Conservation (phyloP, 2,113 vertebrate genomes). For the Benitochromis conjunctus region DNA sequence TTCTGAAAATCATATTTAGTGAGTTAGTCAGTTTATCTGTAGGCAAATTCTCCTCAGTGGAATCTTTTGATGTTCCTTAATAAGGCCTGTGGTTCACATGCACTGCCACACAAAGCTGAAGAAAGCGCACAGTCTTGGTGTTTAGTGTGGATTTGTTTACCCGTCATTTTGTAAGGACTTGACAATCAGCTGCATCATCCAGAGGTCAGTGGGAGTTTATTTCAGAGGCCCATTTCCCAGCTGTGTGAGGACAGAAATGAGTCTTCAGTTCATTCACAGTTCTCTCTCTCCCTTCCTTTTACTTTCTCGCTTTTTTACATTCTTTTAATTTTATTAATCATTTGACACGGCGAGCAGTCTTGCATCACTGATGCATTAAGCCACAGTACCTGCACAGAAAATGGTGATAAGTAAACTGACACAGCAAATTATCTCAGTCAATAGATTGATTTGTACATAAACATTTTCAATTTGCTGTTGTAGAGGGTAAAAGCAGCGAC, state of each 20-base stretch:
- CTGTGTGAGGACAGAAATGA: slow-evolving; percentile 29
- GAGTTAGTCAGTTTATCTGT: not conserved
- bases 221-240: not conserved
- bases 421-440: not conserved
- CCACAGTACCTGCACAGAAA: not conserved
- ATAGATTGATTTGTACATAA: not conserved
- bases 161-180: not conserved
- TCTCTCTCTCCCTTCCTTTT: not conserved
- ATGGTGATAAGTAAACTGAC: not conserved
- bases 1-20: not conserved
- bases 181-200: not conserved
- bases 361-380: not conserved
- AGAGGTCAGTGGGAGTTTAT: slow-evolving; percentile 43
- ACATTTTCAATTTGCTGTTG: not conserved
- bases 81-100: not conserved
- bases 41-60: not conserved
- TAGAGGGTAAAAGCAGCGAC: not conserved
- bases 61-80: not conserved
- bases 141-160: not conserved
- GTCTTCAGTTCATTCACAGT: slow-evolving; percentile 39
- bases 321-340: not conserved
- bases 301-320: not conserved
- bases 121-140: not conserved
- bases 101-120: not conserved
- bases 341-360: not conserved